Evolutionary conservation across 2,888 invertebrate genomes (phyloP).

Genomic region (Ormyrus thymus): DNA sequence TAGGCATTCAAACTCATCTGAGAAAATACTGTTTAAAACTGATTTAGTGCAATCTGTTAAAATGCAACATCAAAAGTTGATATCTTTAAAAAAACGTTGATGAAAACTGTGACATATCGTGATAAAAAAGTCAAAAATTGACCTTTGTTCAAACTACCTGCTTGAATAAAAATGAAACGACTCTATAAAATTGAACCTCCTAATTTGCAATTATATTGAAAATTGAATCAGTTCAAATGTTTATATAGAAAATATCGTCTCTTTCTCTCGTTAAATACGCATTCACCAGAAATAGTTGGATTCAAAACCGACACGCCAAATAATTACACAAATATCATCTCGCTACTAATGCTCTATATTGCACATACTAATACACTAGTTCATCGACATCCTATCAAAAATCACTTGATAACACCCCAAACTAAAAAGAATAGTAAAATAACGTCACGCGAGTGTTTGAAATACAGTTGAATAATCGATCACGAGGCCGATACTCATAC

Average conservation of each 20-base stretch:
- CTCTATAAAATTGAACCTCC: not conserved
- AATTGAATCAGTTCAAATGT: slow-evolving; percentile 8
- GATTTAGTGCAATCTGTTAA: too few relatives aligned
- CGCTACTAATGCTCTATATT: slow-evolving; percentile 44
- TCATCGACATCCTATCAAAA: slow-evolving; percentile 7
- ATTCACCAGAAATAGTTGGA: slow-evolving; percentile 12
- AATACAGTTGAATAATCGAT: slow-evolving; percentile 5
- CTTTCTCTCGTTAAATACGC: slow-evolving; percentile 32
- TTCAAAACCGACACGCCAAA: slow-evolving; percentile 20
- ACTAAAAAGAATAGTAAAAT: not conserved
- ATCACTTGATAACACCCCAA: slow-evolving; percentile 10
- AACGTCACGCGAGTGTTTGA: slow-evolving; percentile 3
- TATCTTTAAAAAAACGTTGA: not conserved
- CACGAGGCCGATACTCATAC: slow-evolving; percentile 17
- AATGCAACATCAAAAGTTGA: too few relatives aligned
- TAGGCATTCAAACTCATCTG: too few relatives aligned
- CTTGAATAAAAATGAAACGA: not conserved
- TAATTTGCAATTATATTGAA: too few relatives aligned
- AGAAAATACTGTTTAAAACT: too few relatives aligned
- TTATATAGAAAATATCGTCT: slow-evolving; percentile 44
- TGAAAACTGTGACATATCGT: slow-evolving; percentile 20
- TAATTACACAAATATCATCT: slow-evolving; percentile 33
- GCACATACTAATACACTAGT: slow-evolving; percentile 37
- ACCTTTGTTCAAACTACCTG: not conserved
- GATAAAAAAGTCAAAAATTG: slow-evolving; percentile 12